phyloP scores from a whole-genome alignment of 2,797 vertebrate species.

The Acanthis flammea region DNA sequence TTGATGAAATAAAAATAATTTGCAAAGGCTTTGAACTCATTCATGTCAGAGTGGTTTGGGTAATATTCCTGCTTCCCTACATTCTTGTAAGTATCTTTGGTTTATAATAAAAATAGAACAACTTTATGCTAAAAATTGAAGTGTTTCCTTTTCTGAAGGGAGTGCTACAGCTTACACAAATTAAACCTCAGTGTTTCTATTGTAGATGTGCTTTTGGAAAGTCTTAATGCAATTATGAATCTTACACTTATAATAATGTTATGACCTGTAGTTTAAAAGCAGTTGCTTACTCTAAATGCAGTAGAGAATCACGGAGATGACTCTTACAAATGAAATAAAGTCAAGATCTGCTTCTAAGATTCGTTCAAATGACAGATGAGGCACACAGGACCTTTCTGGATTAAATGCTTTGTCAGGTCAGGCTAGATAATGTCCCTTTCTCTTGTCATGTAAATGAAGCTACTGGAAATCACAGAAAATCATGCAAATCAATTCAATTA shows the following conservation, averaged over 20 bases:
- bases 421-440: background rate
- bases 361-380: background rate
- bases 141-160: background rate
- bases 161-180: background rate
- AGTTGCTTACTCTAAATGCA: background rate
- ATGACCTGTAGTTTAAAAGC: background rate
- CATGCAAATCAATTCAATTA: background rate
- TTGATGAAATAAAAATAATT: background rate
- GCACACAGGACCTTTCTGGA: background rate
- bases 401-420: background rate
- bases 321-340: background rate
- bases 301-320: background rate
- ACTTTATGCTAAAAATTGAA: background rate
- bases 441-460: background rate
- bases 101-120: background rate
- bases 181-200: background rate
- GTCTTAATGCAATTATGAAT: conserved; percentile 9
- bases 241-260: background rate
- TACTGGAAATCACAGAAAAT: background rate
- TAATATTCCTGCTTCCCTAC: background rate
- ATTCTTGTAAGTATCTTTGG: background rate
- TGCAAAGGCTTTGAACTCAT: background rate
- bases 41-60: background rate
- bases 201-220: background rate
- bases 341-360: background rate